phyloP scores from a whole-genome alignment of 2,113 vertebrate genomes.

The Saiga tatarica region DNA sequence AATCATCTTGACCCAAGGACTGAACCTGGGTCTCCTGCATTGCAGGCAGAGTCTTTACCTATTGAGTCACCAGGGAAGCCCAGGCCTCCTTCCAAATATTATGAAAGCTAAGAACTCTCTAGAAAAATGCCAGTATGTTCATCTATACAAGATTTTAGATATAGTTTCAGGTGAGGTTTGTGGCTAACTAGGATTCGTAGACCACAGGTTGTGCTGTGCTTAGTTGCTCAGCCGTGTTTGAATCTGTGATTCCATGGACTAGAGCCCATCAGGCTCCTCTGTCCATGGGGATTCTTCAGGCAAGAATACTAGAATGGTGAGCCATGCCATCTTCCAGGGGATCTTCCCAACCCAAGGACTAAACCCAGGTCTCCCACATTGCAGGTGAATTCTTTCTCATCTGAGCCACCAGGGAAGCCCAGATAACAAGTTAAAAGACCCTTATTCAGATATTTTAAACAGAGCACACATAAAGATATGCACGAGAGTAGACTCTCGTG shows the following conservation, averaged over 20 bases:
- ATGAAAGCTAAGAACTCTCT: background rate
- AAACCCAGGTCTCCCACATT: background rate
- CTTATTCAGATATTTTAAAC: background rate
- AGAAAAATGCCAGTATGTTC: background rate
- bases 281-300: background rate
- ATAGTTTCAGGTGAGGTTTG: background rate
- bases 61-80: background rate
- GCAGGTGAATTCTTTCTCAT: background rate
- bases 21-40: background rate
- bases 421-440: background rate
- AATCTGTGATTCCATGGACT: background rate
- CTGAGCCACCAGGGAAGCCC: background rate
- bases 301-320: background rate
- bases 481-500: rapidly evolving
- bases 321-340: background rate
- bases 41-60: background rate
- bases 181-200: background rate
- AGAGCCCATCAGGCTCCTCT: background rate
- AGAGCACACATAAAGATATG: background rate
- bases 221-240: background rate
- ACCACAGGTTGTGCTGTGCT: background rate
- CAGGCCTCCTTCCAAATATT: background rate
- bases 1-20: background rate
- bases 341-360: background rate
- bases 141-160: background rate